Evolutionary conservation across 2,888 invertebrate genomes (phyloP).

Genomic region (Drosophila imparisetae): DNA sequence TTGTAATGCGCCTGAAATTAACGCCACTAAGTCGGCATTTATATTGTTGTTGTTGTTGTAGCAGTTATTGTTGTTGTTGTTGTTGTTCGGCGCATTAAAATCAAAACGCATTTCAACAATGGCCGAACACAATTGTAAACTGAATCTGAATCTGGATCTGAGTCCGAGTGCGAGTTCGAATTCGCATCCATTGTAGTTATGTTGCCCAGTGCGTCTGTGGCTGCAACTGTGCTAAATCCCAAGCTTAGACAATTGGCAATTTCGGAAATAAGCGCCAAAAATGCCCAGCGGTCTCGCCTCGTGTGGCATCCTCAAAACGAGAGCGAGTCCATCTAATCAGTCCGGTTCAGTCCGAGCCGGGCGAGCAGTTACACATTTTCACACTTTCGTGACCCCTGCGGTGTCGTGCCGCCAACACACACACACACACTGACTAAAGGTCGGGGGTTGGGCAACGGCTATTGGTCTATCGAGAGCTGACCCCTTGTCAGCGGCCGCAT

Average conservation of each 20-base stretch:
- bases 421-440: neutral
- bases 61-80: neutral
- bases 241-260: constrained; percentile 74
- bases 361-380: constrained; percentile 63
- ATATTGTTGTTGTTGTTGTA: constrained; percentile 11
- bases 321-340: constrained; percentile 63
- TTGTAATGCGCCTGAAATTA: constrained; percentile 68
- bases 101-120: constrained; percentile 68
- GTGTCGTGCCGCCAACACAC: constrained; percentile 61
- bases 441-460: constrained; percentile 57
- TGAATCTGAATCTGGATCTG: constrained; percentile 40
- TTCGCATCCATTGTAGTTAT: constrained; percentile 33
- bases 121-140: constrained; percentile 42
- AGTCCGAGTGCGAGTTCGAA: constrained; percentile 18
- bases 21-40: constrained; percentile 60
- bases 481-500: constrained; percentile 73
- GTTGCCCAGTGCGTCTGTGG: constrained; percentile 1
- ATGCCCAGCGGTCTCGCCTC: constrained; percentile 31
- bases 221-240: constrained; percentile 59
- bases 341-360: constrained; percentile 11
- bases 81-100: constrained; percentile 20
- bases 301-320: constrained; percentile 33
- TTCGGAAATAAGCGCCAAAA: constrained; percentile 68
- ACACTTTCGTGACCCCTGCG: constrained; percentile 79
- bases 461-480: constrained; percentile 66